Percentiles rank a stretch among this genome's conserved stretches.
These are phyloP conservation scores for Bergia puertoricense DNA, from an alignment of 92 coral and sea anemone genomes.

Conservation along the genomic window DNA sequence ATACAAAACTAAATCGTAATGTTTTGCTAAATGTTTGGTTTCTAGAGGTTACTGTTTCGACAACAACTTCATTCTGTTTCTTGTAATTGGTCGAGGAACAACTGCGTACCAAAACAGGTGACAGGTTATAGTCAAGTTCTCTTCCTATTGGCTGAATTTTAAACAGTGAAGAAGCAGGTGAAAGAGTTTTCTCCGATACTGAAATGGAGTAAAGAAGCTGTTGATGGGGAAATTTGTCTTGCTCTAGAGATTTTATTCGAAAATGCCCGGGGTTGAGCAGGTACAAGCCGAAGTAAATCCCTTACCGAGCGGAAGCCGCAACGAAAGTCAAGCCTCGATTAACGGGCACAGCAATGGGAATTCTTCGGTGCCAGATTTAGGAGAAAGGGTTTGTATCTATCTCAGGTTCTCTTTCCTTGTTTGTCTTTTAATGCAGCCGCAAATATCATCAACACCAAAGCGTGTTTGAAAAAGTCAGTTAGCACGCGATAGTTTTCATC, in stretches of 20 bases:
- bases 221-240: constrained; percentile 2
- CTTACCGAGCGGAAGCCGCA: constrained; percentile 25
- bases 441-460: constrained; percentile 13
- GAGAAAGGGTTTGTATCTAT: constrained; percentile 27
- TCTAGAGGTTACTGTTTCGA: constrained; percentile 17
- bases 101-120: constrained; percentile 24
- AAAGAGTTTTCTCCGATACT: neutral
- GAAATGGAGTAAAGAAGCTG: constrained; percentile 7
- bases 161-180: constrained; percentile 32
- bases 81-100: constrained; percentile 18
- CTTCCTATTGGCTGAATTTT: constrained; percentile 20
- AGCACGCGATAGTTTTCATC: neutral
- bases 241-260: neutral
- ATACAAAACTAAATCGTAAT: constrained; percentile 2
- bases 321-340: constrained; percentile 30
- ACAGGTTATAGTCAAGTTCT: constrained; percentile 2
- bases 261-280: constrained; percentile 35
- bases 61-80: neutral
- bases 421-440: constrained; percentile 1
- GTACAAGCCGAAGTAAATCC: constrained; percentile 24
- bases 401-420: neutral
- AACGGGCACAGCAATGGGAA: constrained; percentile 3
- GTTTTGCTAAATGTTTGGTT: constrained; percentile 24
- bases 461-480: constrained; percentile 7
- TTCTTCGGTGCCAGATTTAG: constrained; percentile 9